Base-by-base conservation (phyloP, 2,888 invertebrate genomes). In the Drosophila histrio region DNA sequence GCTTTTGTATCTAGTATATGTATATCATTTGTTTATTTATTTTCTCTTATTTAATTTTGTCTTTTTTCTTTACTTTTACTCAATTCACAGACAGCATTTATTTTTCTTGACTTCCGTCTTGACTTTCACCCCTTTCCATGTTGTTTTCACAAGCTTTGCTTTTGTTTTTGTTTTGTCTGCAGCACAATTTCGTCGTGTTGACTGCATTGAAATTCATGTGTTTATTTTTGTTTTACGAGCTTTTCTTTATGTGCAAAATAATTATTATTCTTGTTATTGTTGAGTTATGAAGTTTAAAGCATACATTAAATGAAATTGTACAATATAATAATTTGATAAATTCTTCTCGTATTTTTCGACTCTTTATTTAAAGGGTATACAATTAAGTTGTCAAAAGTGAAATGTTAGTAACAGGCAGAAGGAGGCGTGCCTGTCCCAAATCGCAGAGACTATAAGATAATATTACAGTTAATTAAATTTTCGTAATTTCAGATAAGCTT, bases 151-250 rank as follows among this genome's bases (percentile, higher is more conserved):
- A 7, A 22, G 2, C 17, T 38, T 36, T 8, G 11, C 8, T 5
- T 32, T 47, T 13, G n/a, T 38, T 56, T 24, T 30, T 54, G 49
- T 21, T 69, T 21, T 30, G 49, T 50, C 50, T 46, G 62, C 24
- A n/a, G 17, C 15, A 9, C 38, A 57, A 30, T 53, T 54, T 43
- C 24, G 34, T 34, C 24, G 8, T 36, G 46, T 56, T 50, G 32
- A 54, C 50, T 73, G 62, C 62, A 62, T 68, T 68, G 36, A 39
- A 56, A 73, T 74, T 68, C 59, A 60, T 43, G 49, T 46, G 57
- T 54, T 63, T 60, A 32, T 60, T 70, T 69, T 54, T 44, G 9
- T 38, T 50, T 46, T 24, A 36, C 50, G 43, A 44, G 43, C 41
- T 15, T 11, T 17, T 54, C 30, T 32, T 34, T 28, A 34, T 28